Conservation (phyloP, 2,113 vertebrate species). For the Herpailurus yagouaroundi region DNA sequence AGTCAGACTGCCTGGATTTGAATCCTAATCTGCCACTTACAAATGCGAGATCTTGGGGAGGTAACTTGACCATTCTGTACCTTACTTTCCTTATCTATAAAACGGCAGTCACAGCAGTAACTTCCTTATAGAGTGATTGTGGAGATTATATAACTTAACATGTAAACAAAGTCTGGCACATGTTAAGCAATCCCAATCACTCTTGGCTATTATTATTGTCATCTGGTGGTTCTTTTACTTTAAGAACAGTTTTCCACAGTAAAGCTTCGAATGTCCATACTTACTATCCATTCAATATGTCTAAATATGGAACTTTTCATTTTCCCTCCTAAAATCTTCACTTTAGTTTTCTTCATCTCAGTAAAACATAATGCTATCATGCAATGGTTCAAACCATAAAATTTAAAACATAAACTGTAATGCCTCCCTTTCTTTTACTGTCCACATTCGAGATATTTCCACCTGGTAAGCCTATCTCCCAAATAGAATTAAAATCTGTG, state of each 20-base stretch:
- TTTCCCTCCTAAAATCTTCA: neutral
- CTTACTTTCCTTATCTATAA: neutral
- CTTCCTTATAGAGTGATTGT: neutral
- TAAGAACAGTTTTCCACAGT: neutral
- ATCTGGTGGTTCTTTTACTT: neutral
- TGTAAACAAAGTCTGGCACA: neutral
- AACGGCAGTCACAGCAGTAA: neutral
- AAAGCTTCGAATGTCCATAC: neutral
- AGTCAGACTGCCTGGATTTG: neutral
- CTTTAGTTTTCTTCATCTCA: neutral
- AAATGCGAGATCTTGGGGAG: neutral
- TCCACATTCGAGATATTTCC: neutral
- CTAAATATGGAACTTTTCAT: neutral
- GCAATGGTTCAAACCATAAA: neutral
- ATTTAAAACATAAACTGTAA: constrained; percentile 19
- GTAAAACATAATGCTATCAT: neutral
- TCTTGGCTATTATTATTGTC: neutral
- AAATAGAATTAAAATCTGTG: neutral
- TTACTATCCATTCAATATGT: neutral
- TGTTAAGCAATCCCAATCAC: neutral
- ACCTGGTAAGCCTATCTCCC: neutral
- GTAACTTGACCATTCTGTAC: neutral
- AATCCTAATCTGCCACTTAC: neutral
- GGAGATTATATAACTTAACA: neutral
- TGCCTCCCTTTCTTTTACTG: neutral